Percentiles rank a stretch among this genome's conserved stretches.
Evolutionary conservation across 2,888 invertebrate genomes (phyloP).

Genomic region (Dusona sp.): DNA sequence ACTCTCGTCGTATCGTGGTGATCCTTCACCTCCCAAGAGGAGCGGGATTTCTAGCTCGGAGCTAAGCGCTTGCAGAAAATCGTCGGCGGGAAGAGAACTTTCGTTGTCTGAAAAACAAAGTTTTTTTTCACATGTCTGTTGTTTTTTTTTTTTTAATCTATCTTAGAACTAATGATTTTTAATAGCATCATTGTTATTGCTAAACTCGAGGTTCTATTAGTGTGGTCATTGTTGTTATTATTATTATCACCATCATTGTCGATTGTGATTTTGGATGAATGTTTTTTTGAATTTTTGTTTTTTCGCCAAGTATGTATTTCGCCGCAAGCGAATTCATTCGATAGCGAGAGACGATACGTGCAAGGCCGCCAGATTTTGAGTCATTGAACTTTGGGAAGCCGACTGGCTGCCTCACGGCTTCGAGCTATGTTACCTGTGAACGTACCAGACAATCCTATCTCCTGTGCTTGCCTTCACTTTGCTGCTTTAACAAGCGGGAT

Average conservation of each 20-base stretch:
- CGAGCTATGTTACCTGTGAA: constrained; percentile 59
- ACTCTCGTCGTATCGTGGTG: constrained; percentile 74
- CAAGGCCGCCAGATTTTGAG: constrained; percentile 71
- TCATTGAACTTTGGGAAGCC: constrained; percentile 75
- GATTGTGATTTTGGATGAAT: background rate
- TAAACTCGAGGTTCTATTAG: background rate
- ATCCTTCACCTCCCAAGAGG: constrained; percentile 75
- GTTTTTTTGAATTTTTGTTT: constrained; percentile 2
- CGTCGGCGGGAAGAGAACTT: constrained; percentile 76
- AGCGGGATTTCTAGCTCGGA: constrained; percentile 79
- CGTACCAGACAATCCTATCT: constrained; percentile 58
- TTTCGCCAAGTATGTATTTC: constrained; percentile 26
- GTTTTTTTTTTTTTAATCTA: background rate
- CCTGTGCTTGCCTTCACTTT: constrained; percentile 18
- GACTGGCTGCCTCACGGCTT: constrained; percentile 67
- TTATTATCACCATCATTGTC: background rate
- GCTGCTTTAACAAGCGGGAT: constrained; percentile 52
- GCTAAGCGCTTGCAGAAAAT: constrained; percentile 80
- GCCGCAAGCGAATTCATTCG: background rate
- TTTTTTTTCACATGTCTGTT: too few relatives aligned
- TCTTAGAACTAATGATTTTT: background rate
- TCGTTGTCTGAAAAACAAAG: constrained; percentile 75
- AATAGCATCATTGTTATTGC: background rate
- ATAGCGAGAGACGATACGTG: constrained; percentile 60
- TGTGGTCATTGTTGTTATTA: background rate